Evolutionary conservation across 2,888 invertebrate species (phyloP).

Genomic region (Rotaria sp.): DNA sequence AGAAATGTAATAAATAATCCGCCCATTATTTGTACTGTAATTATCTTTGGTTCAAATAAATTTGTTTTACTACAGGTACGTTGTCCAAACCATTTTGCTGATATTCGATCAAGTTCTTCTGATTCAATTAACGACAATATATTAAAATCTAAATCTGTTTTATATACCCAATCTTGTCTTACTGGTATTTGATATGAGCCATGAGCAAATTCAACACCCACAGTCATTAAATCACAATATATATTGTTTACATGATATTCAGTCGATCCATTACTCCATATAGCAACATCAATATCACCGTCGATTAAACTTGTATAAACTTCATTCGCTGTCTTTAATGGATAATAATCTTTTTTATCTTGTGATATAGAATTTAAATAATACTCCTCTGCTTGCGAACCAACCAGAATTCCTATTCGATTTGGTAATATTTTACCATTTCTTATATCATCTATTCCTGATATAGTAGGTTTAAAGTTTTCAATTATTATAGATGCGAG

Average conservation of each 20-base stretch:
- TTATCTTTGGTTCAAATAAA: too few relatives aligned
- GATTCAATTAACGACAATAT: not conserved
- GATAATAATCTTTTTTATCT: not conserved
- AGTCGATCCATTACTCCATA: not conserved
- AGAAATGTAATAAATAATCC: too few relatives aligned
- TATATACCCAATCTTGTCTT: not conserved
- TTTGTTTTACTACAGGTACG: not conserved
- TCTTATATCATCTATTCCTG: slow-evolving; percentile 12
- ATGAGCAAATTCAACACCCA: not conserved
- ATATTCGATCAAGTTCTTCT: not conserved
- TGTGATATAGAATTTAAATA: not conserved
- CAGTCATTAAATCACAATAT: not conserved
- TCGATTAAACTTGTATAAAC: not conserved
- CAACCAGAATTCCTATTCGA: not conserved
- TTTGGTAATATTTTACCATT: not conserved
- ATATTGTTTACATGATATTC: not conserved
- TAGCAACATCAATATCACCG: not conserved
- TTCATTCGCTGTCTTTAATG: not conserved
- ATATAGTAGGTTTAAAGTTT: not conserved
- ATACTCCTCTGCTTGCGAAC: not conserved
- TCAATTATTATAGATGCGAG: not conserved
- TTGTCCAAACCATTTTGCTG: not conserved
- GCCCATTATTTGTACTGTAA: too few relatives aligned
- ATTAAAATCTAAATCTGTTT: not conserved
- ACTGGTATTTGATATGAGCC: not conserved